Evolutionary conservation across 1,140 invertebrate species (phyloP), one percentile per base, ranked within the genome.

Genomic region (Diabrotica undecimpunctata): DNA sequence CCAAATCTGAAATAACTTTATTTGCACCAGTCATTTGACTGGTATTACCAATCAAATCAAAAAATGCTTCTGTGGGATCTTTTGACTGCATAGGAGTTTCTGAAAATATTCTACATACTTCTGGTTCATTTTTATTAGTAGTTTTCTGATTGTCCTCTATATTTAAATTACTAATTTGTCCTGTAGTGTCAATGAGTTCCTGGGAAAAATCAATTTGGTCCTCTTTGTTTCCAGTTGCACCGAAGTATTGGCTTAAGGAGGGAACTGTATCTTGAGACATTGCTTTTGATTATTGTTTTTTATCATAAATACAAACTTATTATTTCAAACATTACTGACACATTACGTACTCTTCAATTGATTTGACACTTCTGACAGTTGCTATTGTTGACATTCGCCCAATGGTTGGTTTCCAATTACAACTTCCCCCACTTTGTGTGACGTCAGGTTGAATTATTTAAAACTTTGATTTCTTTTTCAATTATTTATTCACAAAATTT

Each of bases 51-150:
- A 79, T 77, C 10, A 77, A 69, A 72, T 79, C 77, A 65, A 79
- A 79, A 68, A 79, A 79, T 7, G 74, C 66, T 46, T 77, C 73
- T 14, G 77, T 77, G 6, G 75, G 77, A 69, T 79, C 77, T 69
- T 78, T 75, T 14, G 71, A 56, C 55, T 73, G 74, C 14, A 68
- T 61, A n/a, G 74, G 66, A 5, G 73, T 74, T 66, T 80, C 76
- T 5, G 77, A 71, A 70, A 81, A 82, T 61, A 82, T 71, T 72
- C 78, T 74, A 69, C 81, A 82, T 5, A 81, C 77, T 60, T 79
- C 77, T 36, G 81, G 80, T 66, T 82, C 80, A 59, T 76, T 77
- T 68, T 77, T 75, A 7, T 66, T 63, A 57, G 56, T 46, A 60
- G 41, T 60, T 59, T 64, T 59, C 14, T 65, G 52, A 54, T 69